These are phyloP conservation scores for Rhagoletis zephyria DNA, from an alignment of 1,140 invertebrate genomes.

Conservation along the genomic window DNA sequence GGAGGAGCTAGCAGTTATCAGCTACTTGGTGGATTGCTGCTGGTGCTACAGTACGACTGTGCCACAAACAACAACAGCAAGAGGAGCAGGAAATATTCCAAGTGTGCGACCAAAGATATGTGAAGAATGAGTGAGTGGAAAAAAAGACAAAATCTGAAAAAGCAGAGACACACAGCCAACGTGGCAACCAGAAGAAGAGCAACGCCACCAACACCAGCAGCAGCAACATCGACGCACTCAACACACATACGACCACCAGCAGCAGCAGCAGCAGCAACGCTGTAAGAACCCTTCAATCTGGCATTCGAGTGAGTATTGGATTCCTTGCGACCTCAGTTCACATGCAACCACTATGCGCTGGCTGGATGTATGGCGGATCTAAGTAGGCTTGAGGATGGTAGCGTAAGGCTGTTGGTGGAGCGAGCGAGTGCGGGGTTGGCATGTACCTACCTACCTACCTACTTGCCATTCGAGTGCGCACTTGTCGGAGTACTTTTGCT, in stretches of 20 bases:
- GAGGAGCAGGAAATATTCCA: neutral
- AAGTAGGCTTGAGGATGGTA: neutral
- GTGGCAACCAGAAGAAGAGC: constrained; percentile 47
- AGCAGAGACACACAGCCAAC: neutral
- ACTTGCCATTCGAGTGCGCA: constrained; percentile 21
- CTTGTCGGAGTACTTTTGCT: constrained; percentile 51
- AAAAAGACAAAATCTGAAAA: neutral
- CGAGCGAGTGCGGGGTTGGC: neutral
- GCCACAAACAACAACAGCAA: neutral
- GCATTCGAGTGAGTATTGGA: constrained; percentile 44
- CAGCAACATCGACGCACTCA: neutral
- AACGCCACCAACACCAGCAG: constrained; percentile 23
- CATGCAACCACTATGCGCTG: neutral
- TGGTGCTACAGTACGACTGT: neutral
- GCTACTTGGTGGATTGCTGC: neutral
- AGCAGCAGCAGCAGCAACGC: neutral
- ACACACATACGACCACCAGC: neutral
- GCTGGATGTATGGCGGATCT: no score
- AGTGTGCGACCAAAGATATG: neutral
- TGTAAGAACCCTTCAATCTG: constrained; percentile 49
- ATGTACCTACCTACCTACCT: constrained; percentile 15
- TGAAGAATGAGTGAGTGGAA: neutral
- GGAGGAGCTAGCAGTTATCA: neutral
- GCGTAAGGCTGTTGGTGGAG: neutral
- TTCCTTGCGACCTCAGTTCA: constrained; percentile 36